Percentiles rank a stretch among this genome's conserved stretches.
These are phyloP conservation scores for Carterocephalus palaemon DNA, from an alignment of 2,888 invertebrate species.

Conservation along the genomic window DNA sequence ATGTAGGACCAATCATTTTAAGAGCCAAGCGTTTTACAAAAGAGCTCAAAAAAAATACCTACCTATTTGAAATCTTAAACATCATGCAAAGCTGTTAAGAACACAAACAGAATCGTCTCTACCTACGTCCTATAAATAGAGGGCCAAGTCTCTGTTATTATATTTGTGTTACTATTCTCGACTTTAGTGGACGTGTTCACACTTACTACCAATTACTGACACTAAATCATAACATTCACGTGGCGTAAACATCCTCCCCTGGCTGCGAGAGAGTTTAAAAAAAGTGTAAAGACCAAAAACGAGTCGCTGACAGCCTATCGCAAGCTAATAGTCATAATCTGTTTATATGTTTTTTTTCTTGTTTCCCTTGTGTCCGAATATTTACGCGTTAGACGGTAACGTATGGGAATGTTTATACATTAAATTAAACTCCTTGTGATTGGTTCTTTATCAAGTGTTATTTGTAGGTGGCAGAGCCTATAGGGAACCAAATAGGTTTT, in stretches of 20 bases:
- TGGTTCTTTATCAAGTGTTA: constrained; percentile 39
- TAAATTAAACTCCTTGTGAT: constrained; percentile 47
- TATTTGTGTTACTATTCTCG: constrained; percentile 69
- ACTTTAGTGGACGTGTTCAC: constrained; percentile 72
- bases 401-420: constrained; percentile 73
- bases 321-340: constrained; percentile 71
- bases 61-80: constrained; percentile 35
- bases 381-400: constrained; percentile 53
- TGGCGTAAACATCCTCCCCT: constrained; percentile 72
- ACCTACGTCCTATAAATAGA: constrained; percentile 55
- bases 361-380: constrained; percentile 52
- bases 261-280: constrained; percentile 47
- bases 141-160: constrained; percentile 64
- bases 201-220: constrained; percentile 74
- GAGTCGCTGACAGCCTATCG: constrained; percentile 67
- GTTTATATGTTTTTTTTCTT: constrained; percentile 56
- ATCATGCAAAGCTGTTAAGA: constrained; percentile 50
- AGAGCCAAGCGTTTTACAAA: background rate
- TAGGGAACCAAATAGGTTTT: no score
- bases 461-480: no score
- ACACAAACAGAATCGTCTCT: constrained; percentile 49
- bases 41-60: constrained; percentile 16
- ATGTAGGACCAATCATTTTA: no score
- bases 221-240: constrained; percentile 73
- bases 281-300: constrained; percentile 63